Percentiles rank a stretch among this genome's conserved stretches.
phyloP scores from a whole-genome alignment of 2,888 invertebrate genomes.

The Mythimna vitellina region DNA sequence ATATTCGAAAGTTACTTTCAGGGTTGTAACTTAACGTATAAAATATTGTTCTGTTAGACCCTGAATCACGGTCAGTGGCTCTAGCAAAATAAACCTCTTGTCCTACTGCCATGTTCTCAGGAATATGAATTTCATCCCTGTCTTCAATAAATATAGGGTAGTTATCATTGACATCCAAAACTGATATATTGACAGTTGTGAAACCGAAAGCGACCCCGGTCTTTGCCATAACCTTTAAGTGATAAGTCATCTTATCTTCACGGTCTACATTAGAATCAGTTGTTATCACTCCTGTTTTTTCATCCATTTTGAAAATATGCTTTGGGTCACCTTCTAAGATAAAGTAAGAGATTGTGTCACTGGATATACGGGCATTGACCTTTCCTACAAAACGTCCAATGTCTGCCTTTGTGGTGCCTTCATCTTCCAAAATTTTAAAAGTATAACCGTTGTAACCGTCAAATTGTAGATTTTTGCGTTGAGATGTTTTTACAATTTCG shows the following conservation, averaged over 20 bases:
- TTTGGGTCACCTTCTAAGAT: slow-evolving; percentile 95
- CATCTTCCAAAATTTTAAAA: slow-evolving; percentile 96
- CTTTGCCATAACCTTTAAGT: slow-evolving; percentile 95
- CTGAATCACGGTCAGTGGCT: slow-evolving; percentile 96
- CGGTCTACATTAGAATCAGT: slow-evolving; percentile 96
- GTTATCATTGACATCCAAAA: slow-evolving; percentile 98
- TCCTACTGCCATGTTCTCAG: slow-evolving; percentile 98
- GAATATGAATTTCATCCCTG: slow-evolving; percentile 94
- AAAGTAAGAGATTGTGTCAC: slow-evolving; percentile 93
- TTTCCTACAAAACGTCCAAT: slow-evolving; percentile 94
- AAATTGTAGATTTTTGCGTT: slow-evolving; percentile 94
- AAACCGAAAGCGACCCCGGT: slow-evolving; percentile 94
- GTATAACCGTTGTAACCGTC: slow-evolving; percentile 94
- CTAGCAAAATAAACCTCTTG: slow-evolving; percentile 97
- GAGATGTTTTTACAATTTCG: slow-evolving; percentile 94
- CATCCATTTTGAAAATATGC: slow-evolving; percentile 95
- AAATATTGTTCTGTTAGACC: slow-evolving; percentile 96
- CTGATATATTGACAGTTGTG: slow-evolving; percentile 94
- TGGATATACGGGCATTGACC: slow-evolving; percentile 92
- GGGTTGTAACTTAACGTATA: slow-evolving; percentile 96
- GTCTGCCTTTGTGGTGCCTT: slow-evolving; percentile 91
- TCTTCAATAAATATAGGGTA: slow-evolving; percentile 95
- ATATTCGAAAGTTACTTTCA: slow-evolving; percentile 95
- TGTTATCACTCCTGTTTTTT: slow-evolving; percentile 94
- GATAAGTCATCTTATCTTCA: slow-evolving; percentile 94